A percentile compares a stretch with the other conserved stretches of the same genome.
Conservation (phyloP, 2,113 vertebrate genomes). For the Thryonomys swinderianus region DNA sequence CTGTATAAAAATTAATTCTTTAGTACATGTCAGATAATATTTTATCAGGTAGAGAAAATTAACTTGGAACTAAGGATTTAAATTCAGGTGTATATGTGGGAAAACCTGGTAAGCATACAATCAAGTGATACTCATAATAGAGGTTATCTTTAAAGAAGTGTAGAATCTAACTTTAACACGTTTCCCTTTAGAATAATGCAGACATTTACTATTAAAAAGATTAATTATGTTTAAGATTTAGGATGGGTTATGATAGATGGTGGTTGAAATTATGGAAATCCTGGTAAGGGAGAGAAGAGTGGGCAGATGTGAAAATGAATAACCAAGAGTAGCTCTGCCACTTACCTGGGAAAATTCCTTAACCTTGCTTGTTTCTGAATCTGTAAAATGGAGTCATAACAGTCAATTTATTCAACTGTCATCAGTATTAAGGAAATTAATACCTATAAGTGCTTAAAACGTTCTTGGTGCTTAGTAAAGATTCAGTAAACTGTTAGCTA, state of each 20-base stretch:
- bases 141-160: constrained; percentile 70
- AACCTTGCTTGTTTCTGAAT: constrained; percentile 26
- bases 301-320: neutral
- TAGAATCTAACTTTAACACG: constrained; percentile 54
- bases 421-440: neutral
- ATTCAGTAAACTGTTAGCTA: neutral
- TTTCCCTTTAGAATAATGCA: constrained; percentile 45
- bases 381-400: constrained; percentile 33
- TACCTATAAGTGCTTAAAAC: constrained; percentile 20
- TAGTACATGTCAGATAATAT: constrained; percentile 63
- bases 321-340: neutral
- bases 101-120: constrained; percentile 65
- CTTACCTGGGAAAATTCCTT: constrained; percentile 29
- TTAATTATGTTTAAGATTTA: constrained; percentile 56
- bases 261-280: neutral
- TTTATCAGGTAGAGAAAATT: constrained; percentile 74
- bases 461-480: neutral
- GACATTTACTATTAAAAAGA: constrained; percentile 40
- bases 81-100: constrained; percentile 61
- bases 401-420: neutral
- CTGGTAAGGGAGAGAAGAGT: neutral
- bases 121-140: constrained; percentile 34
- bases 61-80: constrained; percentile 74
- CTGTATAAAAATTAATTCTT: constrained; percentile 72
- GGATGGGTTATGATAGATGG: constrained; percentile 1